Percentiles rank a stretch among this genome's conserved stretches.
Conservation (phyloP, 2,113 vertebrate genomes). For the Clarias magur region DNA sequence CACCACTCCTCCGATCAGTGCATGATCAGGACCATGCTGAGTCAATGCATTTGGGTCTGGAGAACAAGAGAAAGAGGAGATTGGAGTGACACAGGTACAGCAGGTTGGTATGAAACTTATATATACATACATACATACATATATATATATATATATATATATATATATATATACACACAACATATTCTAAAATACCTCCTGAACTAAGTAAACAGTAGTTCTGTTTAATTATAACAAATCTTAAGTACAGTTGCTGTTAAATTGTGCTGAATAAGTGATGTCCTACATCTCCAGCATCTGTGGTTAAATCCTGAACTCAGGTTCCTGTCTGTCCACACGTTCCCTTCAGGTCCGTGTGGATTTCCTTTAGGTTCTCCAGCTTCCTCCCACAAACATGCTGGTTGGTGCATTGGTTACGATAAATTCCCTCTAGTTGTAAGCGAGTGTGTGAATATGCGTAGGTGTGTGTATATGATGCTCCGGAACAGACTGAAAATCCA, state of each 20-base stretch:
- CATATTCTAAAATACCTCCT: background rate
- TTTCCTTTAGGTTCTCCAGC: background rate
- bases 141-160: no score
- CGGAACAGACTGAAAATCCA: background rate
- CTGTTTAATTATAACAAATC: background rate
- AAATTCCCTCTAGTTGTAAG: background rate
- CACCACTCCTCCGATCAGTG: conserved; percentile 95
- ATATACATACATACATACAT: no score
- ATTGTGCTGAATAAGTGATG: background rate
- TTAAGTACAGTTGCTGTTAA: background rate
- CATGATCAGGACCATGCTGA: conserved; percentile 89
- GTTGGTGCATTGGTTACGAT: background rate
- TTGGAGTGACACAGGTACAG: background rate
- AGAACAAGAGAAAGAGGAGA: conserved; percentile 48
- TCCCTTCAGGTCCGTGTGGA: background rate
- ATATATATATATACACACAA: no score
- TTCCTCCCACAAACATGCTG: background rate
- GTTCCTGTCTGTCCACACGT: background rate
- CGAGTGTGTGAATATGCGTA: background rate
- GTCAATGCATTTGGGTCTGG: conserved; percentile 92
- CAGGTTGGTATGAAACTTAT: background rate
- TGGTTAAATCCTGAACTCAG: background rate
- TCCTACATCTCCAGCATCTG: background rate
- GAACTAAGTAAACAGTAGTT: background rate
- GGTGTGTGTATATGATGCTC: background rate